A percentile compares a stretch with the other conserved stretches of the same genome.
These are phyloP conservation scores for Rhagonycha fulva DNA, from an alignment of 2,888 invertebrate genomes.

Conservation along the genomic window DNA sequence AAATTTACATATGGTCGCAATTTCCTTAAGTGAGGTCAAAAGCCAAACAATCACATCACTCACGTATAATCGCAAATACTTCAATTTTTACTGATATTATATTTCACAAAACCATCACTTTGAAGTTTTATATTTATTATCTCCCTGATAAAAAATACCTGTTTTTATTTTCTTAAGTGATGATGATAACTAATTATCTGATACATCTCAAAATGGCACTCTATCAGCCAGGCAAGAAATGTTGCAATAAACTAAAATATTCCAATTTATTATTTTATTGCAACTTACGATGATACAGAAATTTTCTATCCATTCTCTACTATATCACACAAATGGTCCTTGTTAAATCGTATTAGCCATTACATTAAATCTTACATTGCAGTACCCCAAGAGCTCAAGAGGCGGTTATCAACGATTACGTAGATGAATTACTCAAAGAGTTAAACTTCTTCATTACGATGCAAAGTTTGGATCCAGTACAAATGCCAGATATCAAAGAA, in stretches of 20 bases:
- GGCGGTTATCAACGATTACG: conserved; percentile 10
- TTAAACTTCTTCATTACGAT: not conserved
- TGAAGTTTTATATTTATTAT: not conserved
- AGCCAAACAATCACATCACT: too few species aligned
- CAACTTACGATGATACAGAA: too few species aligned
- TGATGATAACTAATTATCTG: not conserved
- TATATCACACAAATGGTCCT: too few species aligned
- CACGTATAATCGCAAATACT: not conserved
- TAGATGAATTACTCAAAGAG: not conserved
- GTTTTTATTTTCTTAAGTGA: not conserved
- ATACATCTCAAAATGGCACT: not conserved
- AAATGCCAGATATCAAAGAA: conserved; percentile 1
- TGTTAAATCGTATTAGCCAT: too few species aligned
- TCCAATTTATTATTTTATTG: too few species aligned
- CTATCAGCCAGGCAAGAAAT: too few species aligned
- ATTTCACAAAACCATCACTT: not conserved
- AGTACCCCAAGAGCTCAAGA: not conserved
- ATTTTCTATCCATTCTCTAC: too few species aligned
- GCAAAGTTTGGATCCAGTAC: not conserved
- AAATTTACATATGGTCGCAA: too few species aligned
- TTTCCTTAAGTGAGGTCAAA: too few species aligned
- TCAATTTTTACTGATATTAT: not conserved
- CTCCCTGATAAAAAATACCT: not conserved
- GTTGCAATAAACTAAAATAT: too few species aligned
- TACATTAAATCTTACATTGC: not conserved